phyloP scores from a whole-genome alignment of 2,888 invertebrate genomes.

The Diploptera punctata region DNA sequence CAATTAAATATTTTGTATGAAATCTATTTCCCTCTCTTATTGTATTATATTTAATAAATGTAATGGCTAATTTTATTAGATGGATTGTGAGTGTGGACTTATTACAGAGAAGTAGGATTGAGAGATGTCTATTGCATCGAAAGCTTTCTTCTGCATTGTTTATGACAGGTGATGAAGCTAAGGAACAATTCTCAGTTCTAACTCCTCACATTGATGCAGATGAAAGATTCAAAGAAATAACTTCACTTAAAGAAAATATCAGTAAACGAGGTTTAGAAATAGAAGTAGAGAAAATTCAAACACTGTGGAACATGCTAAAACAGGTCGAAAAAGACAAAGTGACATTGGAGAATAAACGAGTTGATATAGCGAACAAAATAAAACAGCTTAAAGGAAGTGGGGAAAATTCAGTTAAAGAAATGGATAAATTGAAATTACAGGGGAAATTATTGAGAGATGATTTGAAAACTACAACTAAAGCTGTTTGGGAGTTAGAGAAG shows the following conservation, averaged over 20 bases:
- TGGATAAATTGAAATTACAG: conserved; percentile 62
- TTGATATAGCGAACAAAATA: conserved; percentile 59
- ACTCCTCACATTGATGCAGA: conserved; percentile 73
- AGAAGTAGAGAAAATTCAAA: conserved; percentile 62
- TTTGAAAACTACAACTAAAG: conserved; percentile 66
- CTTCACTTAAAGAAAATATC: conserved; percentile 62
- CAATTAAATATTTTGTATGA: neutral
- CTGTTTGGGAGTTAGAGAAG: conserved; percentile 77
- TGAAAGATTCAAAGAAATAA: conserved; percentile 60
- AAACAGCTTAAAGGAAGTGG: conserved; percentile 50
- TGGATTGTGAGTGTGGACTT: neutral
- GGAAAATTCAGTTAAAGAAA: conserved; percentile 54
- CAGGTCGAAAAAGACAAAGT: conserved; percentile 60
- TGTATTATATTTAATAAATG: too few relatives aligned
- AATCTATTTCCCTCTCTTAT: too few relatives aligned
- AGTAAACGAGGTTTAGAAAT: conserved; percentile 60
- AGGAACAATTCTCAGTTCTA: conserved; percentile 69
- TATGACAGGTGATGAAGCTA: conserved; percentile 73
- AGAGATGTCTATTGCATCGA: neutral
- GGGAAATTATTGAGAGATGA: conserved; percentile 65
- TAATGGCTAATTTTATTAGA: conserved; percentile 5
- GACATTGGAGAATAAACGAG: conserved; percentile 61
- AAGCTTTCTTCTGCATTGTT: conserved; percentile 63
- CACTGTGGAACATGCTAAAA: conserved; percentile 68
- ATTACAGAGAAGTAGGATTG: neutral